Conservation (phyloP, 2,113 vertebrate species). For the Nestor notabilis region DNA sequence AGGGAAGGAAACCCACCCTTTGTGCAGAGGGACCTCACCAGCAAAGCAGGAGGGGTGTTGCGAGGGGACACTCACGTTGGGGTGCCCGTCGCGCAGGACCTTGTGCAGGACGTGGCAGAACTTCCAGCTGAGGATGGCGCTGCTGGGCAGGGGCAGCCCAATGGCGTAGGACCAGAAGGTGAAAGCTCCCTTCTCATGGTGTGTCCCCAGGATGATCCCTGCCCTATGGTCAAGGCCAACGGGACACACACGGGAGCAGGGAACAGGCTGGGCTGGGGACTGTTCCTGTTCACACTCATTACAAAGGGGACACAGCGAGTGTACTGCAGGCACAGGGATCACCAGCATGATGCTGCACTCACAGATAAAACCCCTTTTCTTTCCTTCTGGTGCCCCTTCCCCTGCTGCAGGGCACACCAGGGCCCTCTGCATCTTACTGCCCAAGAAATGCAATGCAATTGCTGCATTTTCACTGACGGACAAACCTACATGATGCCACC, state of each 20-base stretch:
- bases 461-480: neutral
- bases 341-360: fast-evolving
- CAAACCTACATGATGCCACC: fast-evolving
- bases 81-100: constrained; percentile 91
- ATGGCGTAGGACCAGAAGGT: constrained; percentile 98
- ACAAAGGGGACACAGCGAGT: neutral
- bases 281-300: neutral
- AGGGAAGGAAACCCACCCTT: neutral
- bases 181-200: constrained; percentile 94
- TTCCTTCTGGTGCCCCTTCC: neutral
- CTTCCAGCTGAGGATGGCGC: constrained; percentile 96
- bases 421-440: neutral
- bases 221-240: constrained; percentile 72
- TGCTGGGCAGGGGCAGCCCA: constrained; percentile 90
- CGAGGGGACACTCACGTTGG: constrained; percentile 82
- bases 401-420: fast-evolving
- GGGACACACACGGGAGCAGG: fast-evolving
- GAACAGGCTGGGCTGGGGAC: neutral
- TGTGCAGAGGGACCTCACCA: neutral
- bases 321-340: neutral
- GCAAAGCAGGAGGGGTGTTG: fast-evolving
- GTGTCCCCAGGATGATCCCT: constrained; percentile 96
- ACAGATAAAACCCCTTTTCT: fast-evolving
- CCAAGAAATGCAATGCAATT: neutral
- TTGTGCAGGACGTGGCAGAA: constrained; percentile 98